Evolutionary conservation across 2,888 invertebrate species (phyloP), one percentile per base, ranked within the genome.

Genomic region (Xestia rhomboidea): DNA sequence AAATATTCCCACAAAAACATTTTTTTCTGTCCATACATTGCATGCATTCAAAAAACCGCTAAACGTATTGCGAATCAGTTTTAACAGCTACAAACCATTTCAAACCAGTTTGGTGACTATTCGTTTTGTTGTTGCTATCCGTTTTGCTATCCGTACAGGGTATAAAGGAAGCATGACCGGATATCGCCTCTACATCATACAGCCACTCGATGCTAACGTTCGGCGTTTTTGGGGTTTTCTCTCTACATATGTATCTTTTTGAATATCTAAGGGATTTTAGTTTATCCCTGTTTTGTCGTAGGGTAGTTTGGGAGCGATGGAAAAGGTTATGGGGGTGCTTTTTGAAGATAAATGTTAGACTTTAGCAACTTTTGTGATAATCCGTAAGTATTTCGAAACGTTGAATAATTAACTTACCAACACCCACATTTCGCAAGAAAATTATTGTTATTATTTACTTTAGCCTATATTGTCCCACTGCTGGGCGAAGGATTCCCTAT

Each of bases 131-230:
- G 68, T 34, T 27, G 21, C 46, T 71, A 34, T 79, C 57, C 21
- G 54, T 75, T 82, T 79, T 72, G 75, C 79, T 60, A 71, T 75
- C 82, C 51, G 51, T 79, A 72, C 71, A 7, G 44, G 41, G 34
- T 57, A 57, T 62, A 75, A 71, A 82, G 82, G 82, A 82, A 82
- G 71, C 71, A 21, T 54, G 63, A 60, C 60, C 82, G 82, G 82
- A 79, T 82, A 82, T 82, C 79, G 82, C 30, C 70, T 79, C 60
- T 82, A 49, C 68, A 72, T 82, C 82, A 82, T 82, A 71, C 38
- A 72, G 41, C 41, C 60, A 71, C 68, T 82, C 68, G 49, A 66
- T 75, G 70, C 63, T 27, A 75, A 82, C 73, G 73, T 68, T 82
- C 68, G 51, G 64, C 46, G 38, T 49, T 79, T 78, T 82, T 64